These are phyloP conservation scores for Drosophila anceps DNA, from an alignment of 2,888 invertebrate species.

Conservation along the genomic window DNA sequence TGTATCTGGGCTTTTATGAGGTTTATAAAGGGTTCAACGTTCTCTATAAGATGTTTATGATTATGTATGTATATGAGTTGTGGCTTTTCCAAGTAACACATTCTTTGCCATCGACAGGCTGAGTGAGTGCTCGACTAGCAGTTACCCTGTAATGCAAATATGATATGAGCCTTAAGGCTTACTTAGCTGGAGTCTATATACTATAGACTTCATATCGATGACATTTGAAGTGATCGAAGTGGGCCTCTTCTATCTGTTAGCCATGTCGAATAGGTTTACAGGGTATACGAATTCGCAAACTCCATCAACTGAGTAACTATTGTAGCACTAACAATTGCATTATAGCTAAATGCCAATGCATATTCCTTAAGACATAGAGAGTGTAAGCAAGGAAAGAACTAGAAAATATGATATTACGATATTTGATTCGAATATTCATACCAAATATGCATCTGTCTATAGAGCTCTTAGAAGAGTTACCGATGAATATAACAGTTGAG, in stretches of 20 bases:
- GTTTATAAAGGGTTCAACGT: conserved; percentile 34
- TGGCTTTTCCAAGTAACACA: conserved; percentile 12
- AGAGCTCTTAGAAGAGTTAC: not conserved
- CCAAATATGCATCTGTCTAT: not conserved
- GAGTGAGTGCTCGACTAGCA: not conserved
- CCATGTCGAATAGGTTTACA: not conserved
- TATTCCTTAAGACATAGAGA: not conserved
- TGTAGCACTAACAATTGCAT: not conserved
- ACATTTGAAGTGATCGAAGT: not conserved
- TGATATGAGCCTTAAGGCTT: not conserved
- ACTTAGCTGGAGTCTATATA: not conserved
- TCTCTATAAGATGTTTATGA: conserved; percentile 41
- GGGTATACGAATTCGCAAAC: not conserved
- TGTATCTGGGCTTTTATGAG: conserved; percentile 5
- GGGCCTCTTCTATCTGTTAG: not conserved
- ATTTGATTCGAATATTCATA: too few relatives aligned
- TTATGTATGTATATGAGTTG: conserved; percentile 5
- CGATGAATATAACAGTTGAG: not conserved
- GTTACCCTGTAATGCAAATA: not conserved
- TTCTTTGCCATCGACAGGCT: not conserved
- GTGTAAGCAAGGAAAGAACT: not conserved
- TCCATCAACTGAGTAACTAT: not conserved
- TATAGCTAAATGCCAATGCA: not conserved
- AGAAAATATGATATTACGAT: not conserved
- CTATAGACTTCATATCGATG: not conserved